These are phyloP conservation scores for Climacteris rufus DNA, from an alignment of 2,113 vertebrate genomes.

Conservation along the genomic window DNA sequence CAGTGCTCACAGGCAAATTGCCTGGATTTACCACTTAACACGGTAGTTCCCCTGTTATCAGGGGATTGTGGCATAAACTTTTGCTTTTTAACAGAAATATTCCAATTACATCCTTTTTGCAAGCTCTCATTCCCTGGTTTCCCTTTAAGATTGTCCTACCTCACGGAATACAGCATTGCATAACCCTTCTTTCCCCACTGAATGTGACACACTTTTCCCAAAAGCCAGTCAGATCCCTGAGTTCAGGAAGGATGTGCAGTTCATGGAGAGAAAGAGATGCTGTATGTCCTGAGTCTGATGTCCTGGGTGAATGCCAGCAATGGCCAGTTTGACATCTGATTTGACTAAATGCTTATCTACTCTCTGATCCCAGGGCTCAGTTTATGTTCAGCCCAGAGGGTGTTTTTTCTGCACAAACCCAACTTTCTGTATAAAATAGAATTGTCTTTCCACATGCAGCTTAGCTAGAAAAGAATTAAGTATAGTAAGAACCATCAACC, in stretches of 20 bases:
- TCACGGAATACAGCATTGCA: neutral
- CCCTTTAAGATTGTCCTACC: neutral
- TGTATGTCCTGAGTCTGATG: neutral
- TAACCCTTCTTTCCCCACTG: neutral
- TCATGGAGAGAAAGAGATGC: neutral
- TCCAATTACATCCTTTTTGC: neutral
- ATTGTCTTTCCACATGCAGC: neutral
- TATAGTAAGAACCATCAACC: neutral
- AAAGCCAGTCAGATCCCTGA: neutral
- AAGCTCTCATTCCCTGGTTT: neutral
- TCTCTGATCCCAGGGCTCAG: neutral
- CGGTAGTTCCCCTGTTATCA: neutral
- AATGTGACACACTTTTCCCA: neutral
- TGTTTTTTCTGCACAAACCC: neutral
- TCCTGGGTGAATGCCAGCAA: neutral
- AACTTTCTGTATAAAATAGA: neutral
- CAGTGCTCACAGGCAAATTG: neutral
- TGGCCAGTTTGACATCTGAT: neutral
- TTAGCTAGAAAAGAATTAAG: neutral
- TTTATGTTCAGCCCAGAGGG: neutral
- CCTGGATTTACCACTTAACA: neutral
- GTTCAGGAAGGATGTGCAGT: neutral
- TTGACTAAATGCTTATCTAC: neutral
- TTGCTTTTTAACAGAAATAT: neutral
- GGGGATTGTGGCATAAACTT: neutral